Conservation (phyloP, 2,888 invertebrate species). For the Xestia ashworthii region DNA sequence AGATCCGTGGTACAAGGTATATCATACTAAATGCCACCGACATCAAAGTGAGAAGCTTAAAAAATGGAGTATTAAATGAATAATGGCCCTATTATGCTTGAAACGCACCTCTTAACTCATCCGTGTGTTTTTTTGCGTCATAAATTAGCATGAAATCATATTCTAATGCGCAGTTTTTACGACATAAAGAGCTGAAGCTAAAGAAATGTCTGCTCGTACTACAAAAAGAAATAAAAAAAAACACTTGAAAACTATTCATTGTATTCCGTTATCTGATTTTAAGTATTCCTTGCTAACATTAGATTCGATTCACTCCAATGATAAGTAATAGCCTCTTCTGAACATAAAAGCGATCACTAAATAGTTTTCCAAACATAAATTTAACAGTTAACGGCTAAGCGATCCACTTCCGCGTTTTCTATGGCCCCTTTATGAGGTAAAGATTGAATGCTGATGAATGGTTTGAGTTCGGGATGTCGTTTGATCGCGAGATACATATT, state of each 20-base stretch:
- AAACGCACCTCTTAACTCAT: slow-evolving; percentile 37
- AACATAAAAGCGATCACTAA: slow-evolving; percentile 58
- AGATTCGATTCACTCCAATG: slow-evolving; percentile 49
- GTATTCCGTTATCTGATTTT: slow-evolving; percentile 42
- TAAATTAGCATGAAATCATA: slow-evolving; percentile 40
- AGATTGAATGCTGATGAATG: slow-evolving; percentile 85
- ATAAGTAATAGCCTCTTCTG: slow-evolving; percentile 50
- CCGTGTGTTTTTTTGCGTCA: slow-evolving; percentile 21
- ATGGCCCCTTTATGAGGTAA: slow-evolving; percentile 81
- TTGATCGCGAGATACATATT: slow-evolving; percentile 88
- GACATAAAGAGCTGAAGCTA: slow-evolving; percentile 1
- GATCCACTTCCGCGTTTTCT: slow-evolving; percentile 79
- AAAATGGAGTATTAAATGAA: slow-evolving; percentile 41
- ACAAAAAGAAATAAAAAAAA: slow-evolving; percentile 1
- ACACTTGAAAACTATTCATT: slow-evolving; percentile 47
- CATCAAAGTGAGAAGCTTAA: slow-evolving; percentile 53
- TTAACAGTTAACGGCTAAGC: slow-evolving; percentile 44
- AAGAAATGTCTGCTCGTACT: slow-evolving; percentile 1
- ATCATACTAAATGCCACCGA: slow-evolving; percentile 41
- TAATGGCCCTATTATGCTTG: slow-evolving; percentile 47
- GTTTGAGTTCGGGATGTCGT: slow-evolving; percentile 77
- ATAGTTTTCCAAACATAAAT: slow-evolving; percentile 60
- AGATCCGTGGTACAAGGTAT: slow-evolving; percentile 22
- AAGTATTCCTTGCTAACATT: slow-evolving; percentile 29
- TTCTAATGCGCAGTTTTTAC: slow-evolving; percentile 19